Percentiles rank a stretch among this genome's conserved stretches.
These are phyloP conservation scores for Rhagoletis pomonella DNA, from an alignment of 1,140 invertebrate genomes.

Conservation along the genomic window DNA sequence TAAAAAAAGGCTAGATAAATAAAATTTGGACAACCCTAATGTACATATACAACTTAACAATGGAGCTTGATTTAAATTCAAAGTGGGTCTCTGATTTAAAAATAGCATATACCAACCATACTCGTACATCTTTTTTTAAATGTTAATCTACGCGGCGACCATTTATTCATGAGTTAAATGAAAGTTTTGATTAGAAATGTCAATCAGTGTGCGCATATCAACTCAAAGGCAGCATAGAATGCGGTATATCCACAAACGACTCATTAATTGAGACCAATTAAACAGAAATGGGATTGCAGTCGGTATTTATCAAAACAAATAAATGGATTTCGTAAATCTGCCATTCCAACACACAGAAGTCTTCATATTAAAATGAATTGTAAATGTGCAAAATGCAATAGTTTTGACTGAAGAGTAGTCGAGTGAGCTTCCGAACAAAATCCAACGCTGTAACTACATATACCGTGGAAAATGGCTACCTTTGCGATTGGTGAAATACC, in stretches of 20 bases:
- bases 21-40: too few species aligned
- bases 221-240: not conserved
- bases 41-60: too few species aligned
- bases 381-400: not conserved
- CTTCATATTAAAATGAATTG: conserved; percentile 11
- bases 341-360: not conserved
- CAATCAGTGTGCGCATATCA: not conserved
- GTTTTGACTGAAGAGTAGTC: not conserved
- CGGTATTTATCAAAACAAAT: not conserved
- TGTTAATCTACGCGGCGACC: not conserved
- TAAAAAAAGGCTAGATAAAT: too few species aligned
- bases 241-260: not conserved
- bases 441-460: not conserved
- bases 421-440: not conserved
- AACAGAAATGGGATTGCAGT: not conserved
- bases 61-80: too few species aligned
- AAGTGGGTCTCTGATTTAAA: too few species aligned
- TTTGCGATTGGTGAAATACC: conserved; percentile 51
- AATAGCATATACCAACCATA: not conserved
- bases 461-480: not conserved
- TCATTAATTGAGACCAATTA: conserved; percentile 47
- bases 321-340: not conserved
- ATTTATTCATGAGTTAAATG: not conserved
- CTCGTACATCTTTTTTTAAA: not conserved
- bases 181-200: conserved; percentile 36